Conservation (phyloP, 2,113 vertebrate species). For the Dicentrarchus labrax region DNA sequence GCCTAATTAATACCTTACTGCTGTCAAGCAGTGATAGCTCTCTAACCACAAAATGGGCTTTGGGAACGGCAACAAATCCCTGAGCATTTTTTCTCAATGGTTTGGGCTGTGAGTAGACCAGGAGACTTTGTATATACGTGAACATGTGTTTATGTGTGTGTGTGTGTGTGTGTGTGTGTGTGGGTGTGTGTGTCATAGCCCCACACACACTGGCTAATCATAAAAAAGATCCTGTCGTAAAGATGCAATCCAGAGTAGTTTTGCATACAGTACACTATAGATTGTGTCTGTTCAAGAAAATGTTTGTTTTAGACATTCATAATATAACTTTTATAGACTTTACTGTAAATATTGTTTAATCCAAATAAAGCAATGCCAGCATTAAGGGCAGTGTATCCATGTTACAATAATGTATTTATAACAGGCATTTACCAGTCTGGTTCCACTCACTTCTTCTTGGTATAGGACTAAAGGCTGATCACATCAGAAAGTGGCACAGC, state of each 20-base stretch:
- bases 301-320: too few relatives aligned
- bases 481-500: neutral
- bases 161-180: too few relatives aligned
- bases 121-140: too few relatives aligned
- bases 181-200: too few relatives aligned
- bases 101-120: slow-evolving; percentile 19
- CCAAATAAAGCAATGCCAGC: neutral
- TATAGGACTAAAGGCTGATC: neutral
- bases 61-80: slow-evolving; percentile 46
- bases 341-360: neutral
- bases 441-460: neutral
- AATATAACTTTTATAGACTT: neutral
- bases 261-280: neutral
- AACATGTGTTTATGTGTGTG: too few relatives aligned
- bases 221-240: neutral
- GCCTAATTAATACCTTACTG: slow-evolving; percentile 47
- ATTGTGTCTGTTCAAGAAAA: neutral
- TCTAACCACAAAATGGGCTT: slow-evolving; percentile 45
- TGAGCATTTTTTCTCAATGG: neutral
- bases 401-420: neutral
- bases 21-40: slow-evolving; percentile 42
- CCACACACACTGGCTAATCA: slow-evolving; percentile 8
- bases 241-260: neutral
- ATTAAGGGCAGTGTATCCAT: neutral
- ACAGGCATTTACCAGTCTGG: neutral